Base-by-base conservation (phyloP, 2,797 vertebrate genomes). In the Poecilia picta region DNA sequence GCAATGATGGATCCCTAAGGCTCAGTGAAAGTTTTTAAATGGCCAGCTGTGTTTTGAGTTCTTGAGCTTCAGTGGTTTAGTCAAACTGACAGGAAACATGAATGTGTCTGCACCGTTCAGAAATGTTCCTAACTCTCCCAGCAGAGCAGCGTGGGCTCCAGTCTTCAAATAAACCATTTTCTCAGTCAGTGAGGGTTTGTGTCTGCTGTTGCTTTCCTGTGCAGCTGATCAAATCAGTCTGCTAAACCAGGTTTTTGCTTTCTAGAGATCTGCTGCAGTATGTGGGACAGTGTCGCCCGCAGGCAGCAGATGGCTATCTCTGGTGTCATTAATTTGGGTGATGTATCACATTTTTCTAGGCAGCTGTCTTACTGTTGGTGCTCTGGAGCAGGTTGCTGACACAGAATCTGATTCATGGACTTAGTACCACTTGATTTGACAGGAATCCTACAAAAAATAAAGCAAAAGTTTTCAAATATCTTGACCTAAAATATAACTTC, bases 61-160 rank as follows among this genome's bases (percentile, higher is more conserved):
- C 11, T 23, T 41, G 15, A 13, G 64, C 64, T 68, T 25, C 20
- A 41, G 39, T 10, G 18, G 2, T 82, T 62, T 82, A 59, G 85
- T 77, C 62, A 75, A 83, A 77, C 49, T 88, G 72, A 84, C 82
- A 84, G 78, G 77, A 86, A 70, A 72, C 74, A 81, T 76, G 84
- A 84, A 87, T 83, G 86, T 91, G 64, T 83, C 84, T 68, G 23
- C 10, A 12, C 20, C 11, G 10, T 41, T 68, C 64, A 68, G 36
- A 39, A 68, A 68, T 68, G 36, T 41, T 41, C 36, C 64, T 10
- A 41, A 25, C 20, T 39, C 36, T 68, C 64, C 64, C 36, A 68
- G 8, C 20, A 41, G 36, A 5, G 36, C 36, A 5, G 36, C 3
- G 10, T 68, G 20, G 36, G 36, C 64, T 23, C 64, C 64, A 23